These are phyloP conservation scores for Xerus rutilus DNA, from an alignment of 2,797 vertebrate species.

Conservation along the genomic window DNA sequence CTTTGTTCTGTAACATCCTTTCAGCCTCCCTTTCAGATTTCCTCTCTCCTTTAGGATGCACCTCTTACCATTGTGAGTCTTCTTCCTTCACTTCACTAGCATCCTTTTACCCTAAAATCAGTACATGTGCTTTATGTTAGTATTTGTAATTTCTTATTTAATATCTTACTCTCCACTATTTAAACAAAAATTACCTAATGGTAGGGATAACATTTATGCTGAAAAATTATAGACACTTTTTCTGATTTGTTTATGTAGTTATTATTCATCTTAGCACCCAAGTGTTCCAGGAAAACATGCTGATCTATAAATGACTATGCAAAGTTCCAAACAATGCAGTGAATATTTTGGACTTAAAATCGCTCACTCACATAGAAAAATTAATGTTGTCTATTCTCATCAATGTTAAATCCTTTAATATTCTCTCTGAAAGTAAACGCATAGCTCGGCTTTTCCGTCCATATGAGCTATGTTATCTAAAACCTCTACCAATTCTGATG, in stretches of 20 bases:
- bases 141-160: not conserved
- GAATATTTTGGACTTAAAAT: not conserved
- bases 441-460: not conserved
- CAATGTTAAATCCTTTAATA: not conserved
- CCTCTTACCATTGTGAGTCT: not conserved
- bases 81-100: not conserved
- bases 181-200: not conserved
- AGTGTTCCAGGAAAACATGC: not conserved
- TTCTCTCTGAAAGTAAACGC: not conserved
- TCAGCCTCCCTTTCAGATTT: not conserved
- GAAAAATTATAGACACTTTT: not conserved
- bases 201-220: not conserved
- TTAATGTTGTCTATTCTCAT: not conserved
- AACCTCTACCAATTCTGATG: not conserved
- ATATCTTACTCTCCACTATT: not conserved
- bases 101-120: not conserved
- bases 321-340: not conserved
- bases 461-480: not conserved
- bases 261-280: not conserved
- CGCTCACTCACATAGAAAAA: not conserved
- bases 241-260: not conserved
- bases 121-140: not conserved
- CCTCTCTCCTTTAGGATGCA: not conserved
- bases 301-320: conserved; percentile 1
- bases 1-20: not conserved